phyloP scores from a whole-genome alignment of 2,888 invertebrate genomes.

The Xylota sylvarum region DNA sequence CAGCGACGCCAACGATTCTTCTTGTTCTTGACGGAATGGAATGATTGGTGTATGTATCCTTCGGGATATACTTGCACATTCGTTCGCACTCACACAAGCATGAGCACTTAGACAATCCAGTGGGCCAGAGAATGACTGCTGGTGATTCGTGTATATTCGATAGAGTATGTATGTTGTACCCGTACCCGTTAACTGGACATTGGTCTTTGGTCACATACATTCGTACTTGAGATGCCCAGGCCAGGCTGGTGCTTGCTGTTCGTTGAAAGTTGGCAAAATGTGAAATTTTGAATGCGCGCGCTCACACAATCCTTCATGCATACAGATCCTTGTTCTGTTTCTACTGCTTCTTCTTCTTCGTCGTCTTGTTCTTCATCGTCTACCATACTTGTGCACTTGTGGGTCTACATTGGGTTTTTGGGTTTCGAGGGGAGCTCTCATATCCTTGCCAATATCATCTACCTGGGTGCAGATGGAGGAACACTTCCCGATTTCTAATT shows the following conservation, averaged over 20 bases:
- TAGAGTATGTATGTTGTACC: slow-evolving; percentile 33
- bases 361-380: slow-evolving; percentile 45
- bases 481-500: slow-evolving; percentile 75
- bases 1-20: slow-evolving; percentile 60
- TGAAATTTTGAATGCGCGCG: slow-evolving; percentile 76
- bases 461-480: slow-evolving; percentile 58
- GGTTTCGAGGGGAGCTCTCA: slow-evolving; percentile 28
- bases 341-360: slow-evolving; percentile 51
- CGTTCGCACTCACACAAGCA: slow-evolving; percentile 33
- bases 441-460: slow-evolving; percentile 63
- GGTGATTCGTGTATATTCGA: slow-evolving; percentile 50
- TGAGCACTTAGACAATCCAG: slow-evolving; percentile 63
- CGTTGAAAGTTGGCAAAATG: slow-evolving; percentile 68
- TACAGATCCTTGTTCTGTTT: slow-evolving; percentile 52
- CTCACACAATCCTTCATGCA: slow-evolving; percentile 67
- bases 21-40: slow-evolving; percentile 75
- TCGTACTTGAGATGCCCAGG: slow-evolving; percentile 57
- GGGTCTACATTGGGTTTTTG: slow-evolving; percentile 34
- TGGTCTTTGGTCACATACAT: slow-evolving; percentile 68
- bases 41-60: slow-evolving; percentile 72
- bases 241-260: not conserved
- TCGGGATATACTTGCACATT: slow-evolving; percentile 61
- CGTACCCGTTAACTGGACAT: slow-evolving; percentile 69
- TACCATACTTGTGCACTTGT: not conserved
- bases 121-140: slow-evolving; percentile 59